Base-by-base conservation (phyloP, 1,140 invertebrate species). In the Bombus terrestris region DNA sequence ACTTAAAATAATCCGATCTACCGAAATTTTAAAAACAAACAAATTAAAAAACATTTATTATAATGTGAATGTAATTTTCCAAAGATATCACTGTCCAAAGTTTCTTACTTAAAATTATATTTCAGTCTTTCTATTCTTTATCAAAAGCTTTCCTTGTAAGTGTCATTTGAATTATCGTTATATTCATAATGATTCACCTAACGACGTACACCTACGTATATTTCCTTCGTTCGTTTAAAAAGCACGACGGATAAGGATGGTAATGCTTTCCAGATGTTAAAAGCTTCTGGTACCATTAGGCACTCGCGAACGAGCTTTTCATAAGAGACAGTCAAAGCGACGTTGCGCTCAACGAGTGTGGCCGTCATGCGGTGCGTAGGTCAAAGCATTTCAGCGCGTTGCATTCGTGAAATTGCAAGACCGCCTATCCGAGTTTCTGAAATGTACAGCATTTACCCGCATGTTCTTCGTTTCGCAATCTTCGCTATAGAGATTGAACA, bases 281-380 rank as follows among this genome's bases (percentile, higher is more conserved):
- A 81, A 81, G 47, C 79, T 72, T 25, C 6, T 59, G 69, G 28
- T 75, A 28, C 69, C 69, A 35, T 39, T 69, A 81, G 37, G n/a
- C 28, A 53, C 15, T 28, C 22, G 37, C 39, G 25, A 35, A 53
- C 32, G 9, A 32, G 80, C 53, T 62, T 62, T 62, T 59, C 22
- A 37, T 72, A 81, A 72, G 18, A 47, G n/a, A 68, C 32, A 41
- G 66, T 72, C 47, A 72, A 72, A 72, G n/a, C 78, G 78, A n/a
- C 43, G 25, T 37, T 69, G 43, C 28, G 43, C 35, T 18, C 32
- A 35, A 59, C 43, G 66, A 39, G 39, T 32, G 32, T 59, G 37
- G 2, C 53, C 12, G 59, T n/a, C 37, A 22, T 66, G 37, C 8
- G 25, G 18, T 59, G 53, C 69, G n/a, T 53, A 43, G n/a, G 80